Base-by-base conservation (phyloP, 2,888 invertebrate genomes). In the Andrena praecox region DNA sequence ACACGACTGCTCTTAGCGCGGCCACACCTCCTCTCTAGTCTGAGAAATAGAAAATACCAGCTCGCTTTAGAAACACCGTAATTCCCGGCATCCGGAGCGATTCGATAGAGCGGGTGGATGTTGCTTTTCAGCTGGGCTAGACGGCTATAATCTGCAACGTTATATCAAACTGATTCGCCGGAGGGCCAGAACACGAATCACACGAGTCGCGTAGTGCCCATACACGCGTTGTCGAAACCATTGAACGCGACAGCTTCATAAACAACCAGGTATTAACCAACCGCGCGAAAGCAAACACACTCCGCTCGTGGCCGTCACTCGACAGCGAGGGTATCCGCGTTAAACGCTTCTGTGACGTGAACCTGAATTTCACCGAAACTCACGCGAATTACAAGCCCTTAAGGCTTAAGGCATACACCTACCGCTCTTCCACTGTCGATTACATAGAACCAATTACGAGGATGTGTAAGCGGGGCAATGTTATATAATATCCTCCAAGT, bases 21-120 rank as follows among this genome's bases (percentile, higher is more conserved):
- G 59, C 80, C 72, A 70, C 70, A 48, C 74, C 73, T 20, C 54
- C 27, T 2, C 16, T 5, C 10, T 68, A 29, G 60, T 62, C 87
- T 87, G 64, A 0, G 31, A 29, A 66, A 59, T 16, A 75, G 24
- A 68, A 62, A 56, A 27, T 6, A 69, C 16, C n/a, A 27, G 16
- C 4, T n/a, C 50, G 16, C 4, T 16, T 54, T 31, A 59, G 16
- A 59, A 16, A 59, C 42, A 42, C 16, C 42, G 42, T 20, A 8
- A 20, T 52, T 52, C 20, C 20, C 2, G 56, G 24, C 56, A 56
- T 56, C 56, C 24, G 27, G 10, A 12, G 10, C 56, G 56, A 52
- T 16, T 42, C 42, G 12, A 42, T 5, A 12, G 16, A 42, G 16
- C 42, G 16, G 42, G 42, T 29, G 59, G 27, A 6, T 16, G 59